phyloP scores from a whole-genome alignment of 2,888 invertebrate species.

The Hirtodrosophila duncani region DNA sequence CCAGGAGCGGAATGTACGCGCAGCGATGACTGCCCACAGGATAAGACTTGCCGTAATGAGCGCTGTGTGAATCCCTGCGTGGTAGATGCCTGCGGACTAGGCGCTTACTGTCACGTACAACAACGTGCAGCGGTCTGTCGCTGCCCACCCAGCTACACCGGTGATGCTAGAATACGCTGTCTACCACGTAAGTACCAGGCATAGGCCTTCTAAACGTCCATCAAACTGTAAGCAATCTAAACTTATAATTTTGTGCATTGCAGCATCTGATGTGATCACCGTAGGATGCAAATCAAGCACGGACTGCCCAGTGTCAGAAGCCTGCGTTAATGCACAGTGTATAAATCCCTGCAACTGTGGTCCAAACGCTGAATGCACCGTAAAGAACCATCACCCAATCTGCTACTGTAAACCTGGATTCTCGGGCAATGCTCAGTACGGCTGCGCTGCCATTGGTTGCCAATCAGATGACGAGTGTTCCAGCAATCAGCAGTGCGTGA shows the following conservation, averaged over 20 bases:
- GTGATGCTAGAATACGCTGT: conserved; percentile 86
- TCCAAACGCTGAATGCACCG: conserved; percentile 88
- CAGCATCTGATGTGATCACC: conserved; percentile 81
- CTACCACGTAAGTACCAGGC: conserved; percentile 84
- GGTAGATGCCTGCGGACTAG: conserved; percentile 85
- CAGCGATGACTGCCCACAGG: conserved; percentile 87
- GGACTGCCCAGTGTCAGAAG: conserved; percentile 89
- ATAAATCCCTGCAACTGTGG: conserved; percentile 92
- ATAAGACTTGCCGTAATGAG: conserved; percentile 87
- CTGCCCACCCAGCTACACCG: conserved; percentile 88
- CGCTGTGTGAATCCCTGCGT: conserved; percentile 88
- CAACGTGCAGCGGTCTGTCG: conserved; percentile 87
- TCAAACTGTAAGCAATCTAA: background rate
- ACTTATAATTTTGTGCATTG: too few relatives aligned
- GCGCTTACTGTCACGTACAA: conserved; percentile 90
- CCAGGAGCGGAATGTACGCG: conserved; percentile 85
- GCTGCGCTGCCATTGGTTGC: conserved; percentile 90
- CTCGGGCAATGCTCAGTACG: conserved; percentile 90
- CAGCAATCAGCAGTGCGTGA: conserved; percentile 89
- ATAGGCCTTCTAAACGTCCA: background rate
- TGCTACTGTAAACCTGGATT: conserved; percentile 90
- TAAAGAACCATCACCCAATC: conserved; percentile 90
- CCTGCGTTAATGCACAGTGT: conserved; percentile 89
- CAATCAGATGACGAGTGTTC: conserved; percentile 89
- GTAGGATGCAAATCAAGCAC: conserved; percentile 88